phyloP scores from a whole-genome alignment of 2,888 invertebrate species.

The Dascillus cervinus region DNA sequence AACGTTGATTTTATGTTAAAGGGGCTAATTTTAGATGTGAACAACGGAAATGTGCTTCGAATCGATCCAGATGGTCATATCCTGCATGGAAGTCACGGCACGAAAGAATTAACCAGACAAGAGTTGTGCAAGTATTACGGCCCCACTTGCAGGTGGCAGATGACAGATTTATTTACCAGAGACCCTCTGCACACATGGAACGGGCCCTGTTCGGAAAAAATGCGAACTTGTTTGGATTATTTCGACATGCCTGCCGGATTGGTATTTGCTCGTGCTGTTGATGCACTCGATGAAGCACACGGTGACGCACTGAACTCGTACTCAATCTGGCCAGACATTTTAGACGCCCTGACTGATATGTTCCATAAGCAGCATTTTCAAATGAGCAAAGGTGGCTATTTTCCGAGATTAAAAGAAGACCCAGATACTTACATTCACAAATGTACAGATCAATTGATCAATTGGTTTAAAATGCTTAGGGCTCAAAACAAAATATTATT shows the following conservation, averaged over 20 bases:
- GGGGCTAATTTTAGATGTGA: slow-evolving; percentile 63
- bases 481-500: slow-evolving; percentile 50
- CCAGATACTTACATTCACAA: slow-evolving; percentile 53
- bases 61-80: slow-evolving; percentile 54
- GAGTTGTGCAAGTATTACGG: slow-evolving; percentile 55
- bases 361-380: slow-evolving; percentile 52
- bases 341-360: slow-evolving; percentile 53
- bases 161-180: slow-evolving; percentile 45
- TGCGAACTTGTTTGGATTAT: slow-evolving; percentile 62
- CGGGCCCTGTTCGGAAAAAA: slow-evolving; percentile 49
- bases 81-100: slow-evolving; percentile 60
- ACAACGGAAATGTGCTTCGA: slow-evolving; percentile 57
- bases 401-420: slow-evolving; percentile 49
- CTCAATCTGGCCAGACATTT: slow-evolving; percentile 57
- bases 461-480: slow-evolving; percentile 54
- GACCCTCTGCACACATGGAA: slow-evolving; percentile 56
- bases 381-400: slow-evolving; percentile 53
- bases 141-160: slow-evolving; percentile 47
- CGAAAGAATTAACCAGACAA: slow-evolving; percentile 43
- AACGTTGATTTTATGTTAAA: slow-evolving; percentile 61
- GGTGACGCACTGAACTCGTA: slow-evolving; percentile 40
- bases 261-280: slow-evolving; percentile 59
- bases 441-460: slow-evolving; percentile 44
- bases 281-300: slow-evolving; percentile 49
- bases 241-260: slow-evolving; percentile 63